Evolutionary conservation across 2,888 invertebrate genomes (phyloP), one percentile per base, ranked within the genome.

Genomic region (Sclerodermus sp.): DNA sequence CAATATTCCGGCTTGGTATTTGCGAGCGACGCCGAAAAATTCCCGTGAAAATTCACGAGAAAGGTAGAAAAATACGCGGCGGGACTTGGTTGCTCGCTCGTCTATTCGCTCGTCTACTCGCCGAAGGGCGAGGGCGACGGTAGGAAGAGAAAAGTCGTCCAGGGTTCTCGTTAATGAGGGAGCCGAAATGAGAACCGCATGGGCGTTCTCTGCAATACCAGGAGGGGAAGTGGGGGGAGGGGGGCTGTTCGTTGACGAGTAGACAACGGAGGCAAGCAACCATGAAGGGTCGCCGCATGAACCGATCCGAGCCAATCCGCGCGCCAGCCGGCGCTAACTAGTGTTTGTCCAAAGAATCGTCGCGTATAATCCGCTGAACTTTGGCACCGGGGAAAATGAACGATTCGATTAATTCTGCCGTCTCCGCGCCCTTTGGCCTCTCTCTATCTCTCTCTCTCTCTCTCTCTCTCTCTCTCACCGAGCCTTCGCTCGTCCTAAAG

Each of bases 341-440:
- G 76, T 77, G 77, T 78, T 78, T 78, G 73, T 72, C 66, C 70
- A 72, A 74, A 73, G 71, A 74, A 74, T 74, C 70, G 72, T 69
- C 52, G 63, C 63, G 69, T 67, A 73, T 76, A 75, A 76, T 76
- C 23, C 23, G 8, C 23, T 68, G 67, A 70, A 71, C 74, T 69
- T 62, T 50, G 32, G 34, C 45, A 32, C 43, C 30, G 36, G 12
- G 34, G 41, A n/a, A 38, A 13, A 12, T 34, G 6, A 34, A 34
- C 12, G 47, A 40, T 34, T 42, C 16, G 13, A 43, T 42, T 29
- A 38, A 41, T 39, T n/a, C n/a, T n/a, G n/a, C n/a, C n/a, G n/a
- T 13, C n/a, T 36, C 30, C 31, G n/a, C 15, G 29, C 43, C 34
- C 30, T n/a, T 12, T 15, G 31, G 14, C 43, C 43, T 32, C n/a